Percentiles rank a stretch among this genome's conserved stretches.
Evolutionary conservation across 2,888 invertebrate species (phyloP).

Genomic region (Polydrusus pterygomalis): DNA sequence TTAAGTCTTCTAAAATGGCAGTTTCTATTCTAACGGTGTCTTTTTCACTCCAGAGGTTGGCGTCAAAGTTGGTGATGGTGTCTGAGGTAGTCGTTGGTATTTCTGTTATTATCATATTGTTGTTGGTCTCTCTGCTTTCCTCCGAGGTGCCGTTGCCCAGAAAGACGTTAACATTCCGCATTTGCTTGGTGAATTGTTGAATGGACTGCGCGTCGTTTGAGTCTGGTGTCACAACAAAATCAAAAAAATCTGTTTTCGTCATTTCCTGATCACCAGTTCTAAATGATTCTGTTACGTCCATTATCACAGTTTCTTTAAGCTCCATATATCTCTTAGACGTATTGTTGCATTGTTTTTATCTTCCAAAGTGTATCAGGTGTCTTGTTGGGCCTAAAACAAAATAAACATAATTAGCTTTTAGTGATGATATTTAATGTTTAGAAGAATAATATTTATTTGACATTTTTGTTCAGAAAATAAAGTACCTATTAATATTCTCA

Average conservation of each 20-base stretch:
- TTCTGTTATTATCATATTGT: constrained; percentile 66
- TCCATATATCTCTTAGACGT: constrained; percentile 59
- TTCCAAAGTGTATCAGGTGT: constrained; percentile 11
- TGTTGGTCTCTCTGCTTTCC: constrained; percentile 77
- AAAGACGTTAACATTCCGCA: constrained; percentile 81
- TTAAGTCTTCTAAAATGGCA: constrained; percentile 87
- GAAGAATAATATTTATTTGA: no score
- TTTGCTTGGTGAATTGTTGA: constrained; percentile 79
- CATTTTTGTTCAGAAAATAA: no score
- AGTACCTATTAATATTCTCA: no score
- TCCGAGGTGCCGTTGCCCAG: constrained; percentile 75
- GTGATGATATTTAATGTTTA: no score
- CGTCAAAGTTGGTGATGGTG: constrained; percentile 69
- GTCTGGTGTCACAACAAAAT: constrained; percentile 89
- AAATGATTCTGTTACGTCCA: constrained; percentile 86
- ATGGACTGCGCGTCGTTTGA: constrained; percentile 79
- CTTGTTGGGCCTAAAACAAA: constrained; percentile 27
- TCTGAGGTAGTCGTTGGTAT: constrained; percentile 71
- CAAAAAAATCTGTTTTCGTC: constrained; percentile 91
- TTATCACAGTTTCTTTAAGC: constrained; percentile 74
- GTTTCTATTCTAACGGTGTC: constrained; percentile 83
- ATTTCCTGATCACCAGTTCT: constrained; percentile 76
- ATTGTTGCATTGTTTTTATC: constrained; percentile 20
- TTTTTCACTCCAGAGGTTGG: constrained; percentile 82
- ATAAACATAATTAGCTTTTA: neutral